These are phyloP conservation scores for Orthosia gracilis DNA, from an alignment of 2,888 invertebrate species.

Conservation along the genomic window DNA sequence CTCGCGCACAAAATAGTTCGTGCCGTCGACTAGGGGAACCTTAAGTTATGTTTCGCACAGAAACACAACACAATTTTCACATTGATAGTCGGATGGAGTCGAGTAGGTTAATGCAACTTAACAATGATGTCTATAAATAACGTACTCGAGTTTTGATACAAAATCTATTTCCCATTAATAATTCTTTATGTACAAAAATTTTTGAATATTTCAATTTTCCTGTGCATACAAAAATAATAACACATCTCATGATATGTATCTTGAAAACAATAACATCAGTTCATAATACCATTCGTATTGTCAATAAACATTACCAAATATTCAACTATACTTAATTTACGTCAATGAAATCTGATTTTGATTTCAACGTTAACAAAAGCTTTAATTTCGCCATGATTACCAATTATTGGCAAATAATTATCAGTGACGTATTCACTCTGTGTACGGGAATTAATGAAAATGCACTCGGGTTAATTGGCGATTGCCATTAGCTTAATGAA, in stretches of 20 bases:
- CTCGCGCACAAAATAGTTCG: too few species aligned
- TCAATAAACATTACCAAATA: background rate
- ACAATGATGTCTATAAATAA: too few species aligned
- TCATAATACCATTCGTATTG: background rate
- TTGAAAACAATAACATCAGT: background rate
- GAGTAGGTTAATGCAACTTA: too few species aligned
- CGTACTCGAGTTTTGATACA: background rate
- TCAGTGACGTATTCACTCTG: background rate
- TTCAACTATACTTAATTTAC: background rate
- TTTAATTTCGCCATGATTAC: slow-evolving; percentile 12
- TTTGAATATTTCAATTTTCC: background rate
- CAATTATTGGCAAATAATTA: slow-evolving; percentile 3
- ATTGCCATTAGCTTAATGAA: background rate
- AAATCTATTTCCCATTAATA: background rate
- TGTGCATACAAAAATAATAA: background rate
- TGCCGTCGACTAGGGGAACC: too few species aligned
- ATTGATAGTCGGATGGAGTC: too few species aligned
- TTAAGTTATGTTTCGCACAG: too few species aligned
- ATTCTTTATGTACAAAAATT: background rate
- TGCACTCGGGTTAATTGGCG: slow-evolving; percentile 1
- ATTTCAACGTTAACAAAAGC: background rate
- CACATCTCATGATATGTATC: too few species aligned
- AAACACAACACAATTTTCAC: too few species aligned
- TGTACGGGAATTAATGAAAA: background rate
- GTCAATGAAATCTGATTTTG: background rate